phyloP scores from a whole-genome alignment of 2,888 invertebrate genomes.

The Rotaria macrura region DNA sequence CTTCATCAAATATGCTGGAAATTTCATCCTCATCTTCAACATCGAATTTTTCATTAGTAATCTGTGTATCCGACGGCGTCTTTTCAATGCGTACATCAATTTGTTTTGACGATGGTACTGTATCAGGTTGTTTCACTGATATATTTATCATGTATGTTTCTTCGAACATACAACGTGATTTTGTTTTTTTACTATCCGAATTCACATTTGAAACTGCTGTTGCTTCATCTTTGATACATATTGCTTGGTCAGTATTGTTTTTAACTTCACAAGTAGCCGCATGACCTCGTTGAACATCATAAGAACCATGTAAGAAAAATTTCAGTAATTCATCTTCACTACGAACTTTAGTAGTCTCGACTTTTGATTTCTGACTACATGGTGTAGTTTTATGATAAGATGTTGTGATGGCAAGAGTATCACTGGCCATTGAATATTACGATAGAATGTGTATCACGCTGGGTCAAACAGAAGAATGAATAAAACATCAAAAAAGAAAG shows the following conservation, averaged over 20 bases:
- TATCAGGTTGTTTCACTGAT: slow-evolving; percentile 7
- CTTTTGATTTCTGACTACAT: not conserved
- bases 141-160: slow-evolving; percentile 7
- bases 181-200: not conserved
- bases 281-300: not conserved
- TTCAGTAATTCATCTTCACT: slow-evolving; percentile 19
- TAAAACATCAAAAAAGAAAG: not conserved
- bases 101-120: not conserved
- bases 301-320: slow-evolving; percentile 9
- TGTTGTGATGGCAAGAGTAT: not conserved
- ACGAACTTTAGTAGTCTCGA: not conserved
- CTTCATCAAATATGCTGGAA: not conserved
- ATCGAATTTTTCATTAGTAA: not conserved
- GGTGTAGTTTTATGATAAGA: not conserved
- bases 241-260: not conserved
- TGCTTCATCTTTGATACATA: not conserved
- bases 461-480: not conserved
- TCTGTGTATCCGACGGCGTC: not conserved
- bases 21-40: not conserved
- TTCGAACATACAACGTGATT: not conserved
- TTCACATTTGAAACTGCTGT: not conserved
- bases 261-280: not conserved
- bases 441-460: not conserved
- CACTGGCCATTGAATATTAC: not conserved
- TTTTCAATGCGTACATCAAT: slow-evolving; percentile 14